Conservation (phyloP, 2,797 vertebrate genomes). For the Lepidocolaptes lacrymiger region DNA sequence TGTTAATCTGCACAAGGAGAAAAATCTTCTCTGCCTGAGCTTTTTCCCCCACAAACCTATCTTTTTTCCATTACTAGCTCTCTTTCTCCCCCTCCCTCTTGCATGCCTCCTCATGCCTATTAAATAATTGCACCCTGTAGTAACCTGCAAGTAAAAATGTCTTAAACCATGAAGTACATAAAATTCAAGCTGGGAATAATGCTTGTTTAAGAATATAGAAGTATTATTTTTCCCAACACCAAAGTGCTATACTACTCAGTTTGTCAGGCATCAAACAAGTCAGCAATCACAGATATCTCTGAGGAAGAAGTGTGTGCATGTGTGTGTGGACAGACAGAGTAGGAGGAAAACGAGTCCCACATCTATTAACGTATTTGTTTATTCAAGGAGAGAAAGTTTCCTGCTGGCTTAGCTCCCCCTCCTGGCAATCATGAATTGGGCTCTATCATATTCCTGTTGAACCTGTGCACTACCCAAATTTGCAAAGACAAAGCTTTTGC, state of each 20-base stretch:
- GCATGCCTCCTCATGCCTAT: not conserved
- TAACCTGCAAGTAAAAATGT: not conserved
- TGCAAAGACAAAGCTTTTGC: not conserved
- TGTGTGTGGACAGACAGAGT: not conserved
- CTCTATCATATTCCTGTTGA: not conserved
- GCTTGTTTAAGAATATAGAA: not conserved
- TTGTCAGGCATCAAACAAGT: not conserved
- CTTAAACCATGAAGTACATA: not conserved
- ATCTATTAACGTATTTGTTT: not conserved
- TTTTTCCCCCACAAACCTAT: not conserved
- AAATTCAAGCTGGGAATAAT: not conserved
- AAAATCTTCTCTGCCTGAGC: not conserved
- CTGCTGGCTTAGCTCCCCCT: conserved; percentile 46
- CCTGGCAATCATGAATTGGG: not conserved
- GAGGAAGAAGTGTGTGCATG: not conserved
- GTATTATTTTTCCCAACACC: not conserved
- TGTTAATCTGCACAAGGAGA: not conserved
- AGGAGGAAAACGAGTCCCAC: not conserved
- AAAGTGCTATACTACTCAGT: not conserved
- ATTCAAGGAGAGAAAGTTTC: not conserved
- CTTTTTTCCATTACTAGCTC: not conserved
- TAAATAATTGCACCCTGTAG: not conserved
- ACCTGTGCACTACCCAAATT: not conserved
- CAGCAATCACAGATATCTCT: not conserved
- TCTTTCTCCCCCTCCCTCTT: not conserved